Conservation (phyloP, 2,797 vertebrate species). For the Austrolebias charrua region DNA sequence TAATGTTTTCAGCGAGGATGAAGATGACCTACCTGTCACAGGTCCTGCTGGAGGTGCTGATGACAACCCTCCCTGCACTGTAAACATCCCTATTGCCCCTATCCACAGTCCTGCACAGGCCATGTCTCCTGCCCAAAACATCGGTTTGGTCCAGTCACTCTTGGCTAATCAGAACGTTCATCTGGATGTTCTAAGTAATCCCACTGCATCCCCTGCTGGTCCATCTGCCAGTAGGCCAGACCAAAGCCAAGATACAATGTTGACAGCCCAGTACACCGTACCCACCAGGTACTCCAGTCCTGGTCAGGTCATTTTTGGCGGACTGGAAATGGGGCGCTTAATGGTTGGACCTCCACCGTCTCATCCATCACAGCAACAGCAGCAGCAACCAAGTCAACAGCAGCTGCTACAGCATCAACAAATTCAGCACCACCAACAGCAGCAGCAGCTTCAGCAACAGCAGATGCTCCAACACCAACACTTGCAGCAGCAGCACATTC, state of each 20-base stretch:
- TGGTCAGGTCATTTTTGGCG: slow-evolving; percentile 90
- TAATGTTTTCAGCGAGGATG: no score
- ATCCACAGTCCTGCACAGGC: no score
- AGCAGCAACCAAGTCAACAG: slow-evolving; percentile 35
- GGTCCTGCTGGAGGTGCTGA: no score
- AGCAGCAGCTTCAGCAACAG: slow-evolving; percentile 50
- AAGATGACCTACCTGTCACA: no score
- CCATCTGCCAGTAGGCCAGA: slow-evolving; percentile 77
- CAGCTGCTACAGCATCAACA: slow-evolving; percentile 63
- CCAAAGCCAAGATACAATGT: slow-evolving; percentile 79
- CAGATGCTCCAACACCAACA: slow-evolving; percentile 66
- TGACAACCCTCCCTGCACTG: no score
- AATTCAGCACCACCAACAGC: slow-evolving; percentile 65
- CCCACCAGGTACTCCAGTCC: slow-evolving; percentile 88
- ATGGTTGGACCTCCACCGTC: slow-evolving; percentile 76
- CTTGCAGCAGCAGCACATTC: slow-evolving; percentile 65
- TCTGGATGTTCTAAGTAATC: slow-evolving; percentile 90
- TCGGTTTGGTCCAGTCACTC: slow-evolving; percentile 95
- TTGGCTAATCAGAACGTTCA: slow-evolving; percentile 98
- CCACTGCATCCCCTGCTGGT: slow-evolving; percentile 74
- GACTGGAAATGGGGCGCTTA: slow-evolving; percentile 85
- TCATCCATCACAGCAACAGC: slow-evolving; percentile 67
- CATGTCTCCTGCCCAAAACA: slow-evolving; percentile 98
- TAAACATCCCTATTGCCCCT: no score
- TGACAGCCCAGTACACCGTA: slow-evolving; percentile 83